Evolutionary conservation across 2,888 invertebrate genomes (phyloP).

Genomic region (Megamerina dolium): DNA sequence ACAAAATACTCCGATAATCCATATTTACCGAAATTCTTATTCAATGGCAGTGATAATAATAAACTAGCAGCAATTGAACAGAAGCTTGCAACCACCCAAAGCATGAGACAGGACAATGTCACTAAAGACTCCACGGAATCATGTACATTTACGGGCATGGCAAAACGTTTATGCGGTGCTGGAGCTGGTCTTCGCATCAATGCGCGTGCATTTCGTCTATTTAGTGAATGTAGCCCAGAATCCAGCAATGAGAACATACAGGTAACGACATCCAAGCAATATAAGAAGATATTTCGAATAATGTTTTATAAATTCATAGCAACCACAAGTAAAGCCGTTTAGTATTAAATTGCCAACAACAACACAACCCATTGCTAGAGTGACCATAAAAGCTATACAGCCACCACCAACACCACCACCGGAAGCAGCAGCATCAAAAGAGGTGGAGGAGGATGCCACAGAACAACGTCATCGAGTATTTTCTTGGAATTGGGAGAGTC

Average conservation of each 20-base stretch:
- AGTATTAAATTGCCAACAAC: background rate
- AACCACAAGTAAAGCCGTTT: too few species aligned
- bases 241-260: too few species aligned
- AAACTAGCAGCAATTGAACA: conserved; percentile 24
- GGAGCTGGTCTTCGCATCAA: conserved; percentile 23
- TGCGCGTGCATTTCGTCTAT: conserved; percentile 22
- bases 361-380: conserved; percentile 2
- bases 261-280: too few species aligned
- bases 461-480: too few species aligned
- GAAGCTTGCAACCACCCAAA: conserved; percentile 17
- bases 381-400: too few species aligned
- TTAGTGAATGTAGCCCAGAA: conserved; percentile 11
- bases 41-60: conserved; percentile 22
- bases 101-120: background rate
- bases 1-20: conserved; percentile 23
- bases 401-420: too few species aligned
- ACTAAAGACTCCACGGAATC: background rate
- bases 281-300: too few species aligned
- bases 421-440: too few species aligned
- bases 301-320: too few species aligned
- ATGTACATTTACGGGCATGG: conserved; percentile 28
- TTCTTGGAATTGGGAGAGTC: conserved; percentile 34
- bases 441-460: too few species aligned
- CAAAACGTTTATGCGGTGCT: conserved; percentile 25
- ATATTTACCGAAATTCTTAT: conserved; percentile 27